Conservation (phyloP, 2,888 invertebrate species). For the Ennomos quercinarius region DNA sequence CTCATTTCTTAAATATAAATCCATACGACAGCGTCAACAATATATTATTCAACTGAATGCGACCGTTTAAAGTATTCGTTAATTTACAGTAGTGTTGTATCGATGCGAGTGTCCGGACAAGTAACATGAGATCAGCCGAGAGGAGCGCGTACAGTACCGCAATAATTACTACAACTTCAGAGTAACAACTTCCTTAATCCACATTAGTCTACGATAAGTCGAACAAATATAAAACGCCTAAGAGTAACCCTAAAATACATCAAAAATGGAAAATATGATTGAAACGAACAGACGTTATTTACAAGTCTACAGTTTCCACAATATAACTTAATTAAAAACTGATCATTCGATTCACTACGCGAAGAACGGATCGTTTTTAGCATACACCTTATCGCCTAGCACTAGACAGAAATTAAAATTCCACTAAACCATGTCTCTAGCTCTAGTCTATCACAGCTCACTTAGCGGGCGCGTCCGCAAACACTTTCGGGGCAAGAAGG, state of each 20-base stretch:
- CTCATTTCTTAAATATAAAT: slow-evolving; percentile 54
- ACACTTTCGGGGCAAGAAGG: slow-evolving; percentile 42
- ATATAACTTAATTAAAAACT: slow-evolving; percentile 65
- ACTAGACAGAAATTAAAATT: slow-evolving; percentile 65
- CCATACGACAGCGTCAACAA: slow-evolving; percentile 67
- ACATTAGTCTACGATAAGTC: slow-evolving; percentile 60
- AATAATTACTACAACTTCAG: slow-evolving; percentile 67
- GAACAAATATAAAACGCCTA: slow-evolving; percentile 80
- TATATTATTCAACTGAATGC: slow-evolving; percentile 48
- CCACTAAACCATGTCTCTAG: slow-evolving; percentile 66
- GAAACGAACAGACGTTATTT: slow-evolving; percentile 74
- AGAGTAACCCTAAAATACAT: slow-evolving; percentile 79
- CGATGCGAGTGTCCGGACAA: not conserved
- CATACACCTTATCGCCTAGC: slow-evolving; percentile 69
- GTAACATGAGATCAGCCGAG: slow-evolving; percentile 32
- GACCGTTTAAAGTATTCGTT: slow-evolving; percentile 27
- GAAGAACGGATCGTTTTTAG: slow-evolving; percentile 55
- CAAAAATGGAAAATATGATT: slow-evolving; percentile 75
- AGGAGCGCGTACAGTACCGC: slow-evolving; percentile 50
- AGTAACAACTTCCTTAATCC: slow-evolving; percentile 71
- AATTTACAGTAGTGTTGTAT: slow-evolving; percentile 16
- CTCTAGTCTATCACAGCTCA: slow-evolving; percentile 82
- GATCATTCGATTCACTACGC: slow-evolving; percentile 60
- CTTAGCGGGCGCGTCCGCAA: slow-evolving; percentile 62
- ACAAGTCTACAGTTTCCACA: slow-evolving; percentile 73